These are phyloP conservation scores for Cisticola juncidis DNA, from an alignment of 2,113 vertebrate species.

Conservation along the genomic window DNA sequence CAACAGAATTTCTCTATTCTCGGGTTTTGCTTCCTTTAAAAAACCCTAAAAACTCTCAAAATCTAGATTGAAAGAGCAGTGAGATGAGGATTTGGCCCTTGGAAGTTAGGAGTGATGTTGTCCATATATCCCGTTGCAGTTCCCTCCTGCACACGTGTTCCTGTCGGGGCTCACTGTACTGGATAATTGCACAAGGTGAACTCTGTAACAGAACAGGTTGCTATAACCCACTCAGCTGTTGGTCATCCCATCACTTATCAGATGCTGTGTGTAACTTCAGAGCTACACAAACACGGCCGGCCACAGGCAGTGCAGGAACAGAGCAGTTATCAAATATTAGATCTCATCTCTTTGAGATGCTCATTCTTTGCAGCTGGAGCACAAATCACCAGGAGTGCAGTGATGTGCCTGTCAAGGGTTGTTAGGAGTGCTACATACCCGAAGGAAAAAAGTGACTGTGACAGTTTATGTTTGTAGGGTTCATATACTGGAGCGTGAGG, in stretches of 20 bases:
- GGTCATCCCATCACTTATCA: background rate
- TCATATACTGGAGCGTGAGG: background rate
- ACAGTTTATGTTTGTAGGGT: background rate
- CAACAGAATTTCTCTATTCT: background rate
- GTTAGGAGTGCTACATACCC: background rate
- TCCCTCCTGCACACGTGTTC: rapidly evolving
- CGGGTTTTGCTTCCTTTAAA: background rate
- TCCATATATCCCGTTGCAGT: background rate
- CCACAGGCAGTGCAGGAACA: background rate
- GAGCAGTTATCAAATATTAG: background rate
- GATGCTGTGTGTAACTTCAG: background rate
- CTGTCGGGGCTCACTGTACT: background rate
- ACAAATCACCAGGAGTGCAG: background rate
- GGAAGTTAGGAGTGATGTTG: background rate
- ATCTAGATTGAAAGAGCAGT: background rate
- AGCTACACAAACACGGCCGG: background rate
- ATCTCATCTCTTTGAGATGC: background rate
- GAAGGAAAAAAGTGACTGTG: background rate
- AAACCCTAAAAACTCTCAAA: background rate
- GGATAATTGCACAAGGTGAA: background rate
- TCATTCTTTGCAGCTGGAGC: background rate
- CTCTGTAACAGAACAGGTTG: background rate
- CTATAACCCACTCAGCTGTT: background rate
- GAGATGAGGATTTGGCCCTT: background rate
- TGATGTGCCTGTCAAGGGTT: background rate